Conservation (phyloP, 2,888 invertebrate genomes). For the Synergus itoensis region DNA sequence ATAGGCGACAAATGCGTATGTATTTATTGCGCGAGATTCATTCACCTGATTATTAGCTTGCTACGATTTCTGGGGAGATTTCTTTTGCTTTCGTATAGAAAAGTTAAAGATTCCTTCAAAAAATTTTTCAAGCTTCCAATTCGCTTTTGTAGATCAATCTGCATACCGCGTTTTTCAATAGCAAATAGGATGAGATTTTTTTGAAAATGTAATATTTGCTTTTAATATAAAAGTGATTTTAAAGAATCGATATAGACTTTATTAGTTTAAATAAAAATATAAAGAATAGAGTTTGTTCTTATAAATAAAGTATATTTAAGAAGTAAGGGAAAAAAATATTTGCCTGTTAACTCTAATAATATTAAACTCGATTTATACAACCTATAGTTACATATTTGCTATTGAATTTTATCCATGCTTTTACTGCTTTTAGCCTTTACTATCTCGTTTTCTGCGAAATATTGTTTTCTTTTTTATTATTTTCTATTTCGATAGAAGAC, state of each 20-base stretch:
- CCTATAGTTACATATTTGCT: constrained; percentile 9
- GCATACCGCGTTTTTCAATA: background rate
- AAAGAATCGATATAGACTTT: background rate
- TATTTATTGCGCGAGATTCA: constrained; percentile 57
- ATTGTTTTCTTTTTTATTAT: constrained; percentile 4
- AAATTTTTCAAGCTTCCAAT: background rate
- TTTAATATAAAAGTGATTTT: constrained; percentile 21
- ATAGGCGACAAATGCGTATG: constrained; percentile 72
- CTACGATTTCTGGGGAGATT: background rate
- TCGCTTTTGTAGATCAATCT: constrained; percentile 19
- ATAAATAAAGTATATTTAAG: background rate
- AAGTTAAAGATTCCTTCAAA: background rate
- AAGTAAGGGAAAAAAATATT: background rate
- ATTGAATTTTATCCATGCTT: constrained; percentile 8
- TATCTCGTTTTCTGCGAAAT: background rate
- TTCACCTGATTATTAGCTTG: constrained; percentile 26
- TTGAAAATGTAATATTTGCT: constrained; percentile 34
- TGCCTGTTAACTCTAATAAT: background rate
- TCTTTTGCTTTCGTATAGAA: background rate
- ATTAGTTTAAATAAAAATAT: background rate
- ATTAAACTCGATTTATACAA: background rate
- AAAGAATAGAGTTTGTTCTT: background rate
- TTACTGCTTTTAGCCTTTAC: constrained; percentile 14
- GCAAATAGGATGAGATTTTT: constrained; percentile 16
- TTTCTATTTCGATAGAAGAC: background rate